A percentile compares a stretch with the other conserved stretches of the same genome.
These are phyloP conservation scores for Cheilosia vernalis DNA, from an alignment of 2,888 invertebrate genomes.

Conservation along the genomic window DNA sequence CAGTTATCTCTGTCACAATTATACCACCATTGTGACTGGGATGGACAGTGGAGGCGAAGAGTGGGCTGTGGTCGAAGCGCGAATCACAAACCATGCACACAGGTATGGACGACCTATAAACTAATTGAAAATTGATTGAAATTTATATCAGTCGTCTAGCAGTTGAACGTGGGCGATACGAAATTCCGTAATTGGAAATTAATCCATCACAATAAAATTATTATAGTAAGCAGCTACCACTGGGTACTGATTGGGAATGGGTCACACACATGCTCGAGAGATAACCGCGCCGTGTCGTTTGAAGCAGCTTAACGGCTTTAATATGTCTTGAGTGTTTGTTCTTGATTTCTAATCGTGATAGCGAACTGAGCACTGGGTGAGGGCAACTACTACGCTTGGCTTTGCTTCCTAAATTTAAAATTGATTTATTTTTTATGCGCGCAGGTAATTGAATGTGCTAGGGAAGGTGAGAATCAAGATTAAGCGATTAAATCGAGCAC, in stretches of 20 bases:
- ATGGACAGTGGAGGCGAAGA: not conserved
- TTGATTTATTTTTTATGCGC: constrained; percentile 53
- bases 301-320: constrained; percentile 54
- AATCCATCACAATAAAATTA: constrained; percentile 82
- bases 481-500: constrained; percentile 68
- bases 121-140: constrained; percentile 73
- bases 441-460: constrained; percentile 29
- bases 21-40: constrained; percentile 26
- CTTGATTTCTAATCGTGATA: constrained; percentile 69
- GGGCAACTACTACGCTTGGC: not conserved
- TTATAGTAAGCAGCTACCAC: not conserved
- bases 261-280: constrained; percentile 51
- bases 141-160: constrained; percentile 47
- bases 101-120: constrained; percentile 5
- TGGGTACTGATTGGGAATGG: constrained; percentile 59
- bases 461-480: constrained; percentile 51
- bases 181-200: constrained; percentile 81
- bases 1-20: constrained; percentile 35
- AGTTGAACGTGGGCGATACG: constrained; percentile 34
- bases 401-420: constrained; percentile 63
- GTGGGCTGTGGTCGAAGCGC: constrained; percentile 16
- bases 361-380: not conserved
- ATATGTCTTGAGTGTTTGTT: constrained; percentile 68
- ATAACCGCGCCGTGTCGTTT: constrained; percentile 43
- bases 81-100: not conserved